These are phyloP conservation scores for Conus betulinus DNA, from an alignment of 1,140 invertebrate species.

Conservation along the genomic window DNA sequence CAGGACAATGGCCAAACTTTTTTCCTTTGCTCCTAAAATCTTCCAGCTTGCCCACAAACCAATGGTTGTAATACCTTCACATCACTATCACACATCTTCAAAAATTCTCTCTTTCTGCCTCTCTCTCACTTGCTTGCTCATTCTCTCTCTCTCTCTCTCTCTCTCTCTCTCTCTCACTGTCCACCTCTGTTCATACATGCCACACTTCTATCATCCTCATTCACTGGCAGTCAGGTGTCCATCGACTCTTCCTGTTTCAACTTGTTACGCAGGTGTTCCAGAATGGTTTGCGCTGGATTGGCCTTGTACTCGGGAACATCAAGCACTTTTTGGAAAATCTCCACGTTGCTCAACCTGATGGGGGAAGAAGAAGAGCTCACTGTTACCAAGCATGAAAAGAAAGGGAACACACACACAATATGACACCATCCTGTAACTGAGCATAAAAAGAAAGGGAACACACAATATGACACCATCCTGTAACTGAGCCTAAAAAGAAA, in stretches of 20 bases:
- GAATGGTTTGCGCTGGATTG: slow-evolving; percentile 57
- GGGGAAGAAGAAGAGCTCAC: not conserved
- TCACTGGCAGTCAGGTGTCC: not conserved
- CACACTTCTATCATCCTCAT: not conserved
- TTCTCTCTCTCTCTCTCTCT: not conserved
- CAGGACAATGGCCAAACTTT: too few relatives aligned
- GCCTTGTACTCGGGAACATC: slow-evolving; percentile 58
- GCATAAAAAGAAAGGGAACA: not conserved
- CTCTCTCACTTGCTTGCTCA: not conserved
- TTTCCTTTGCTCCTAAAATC: too few relatives aligned
- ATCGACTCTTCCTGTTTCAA: slow-evolving; percentile 55
- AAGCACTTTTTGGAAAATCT: slow-evolving; percentile 59
- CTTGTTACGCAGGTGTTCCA: slow-evolving; percentile 62
- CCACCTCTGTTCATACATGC: not conserved
- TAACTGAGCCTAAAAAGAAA: not conserved
- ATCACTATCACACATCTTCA: too few relatives aligned
- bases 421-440: too few relatives aligned
- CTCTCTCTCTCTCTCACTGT: not conserved
- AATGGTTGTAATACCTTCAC: too few relatives aligned
- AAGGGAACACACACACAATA: not conserved
- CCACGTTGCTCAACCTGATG: slow-evolving; percentile 57
- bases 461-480: not conserved
- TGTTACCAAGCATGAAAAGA: not conserved
- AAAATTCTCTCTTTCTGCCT: not conserved
- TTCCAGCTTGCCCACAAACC: too few relatives aligned